Conservation (phyloP, 2,888 invertebrate species). For the Oeneis ivallda region DNA sequence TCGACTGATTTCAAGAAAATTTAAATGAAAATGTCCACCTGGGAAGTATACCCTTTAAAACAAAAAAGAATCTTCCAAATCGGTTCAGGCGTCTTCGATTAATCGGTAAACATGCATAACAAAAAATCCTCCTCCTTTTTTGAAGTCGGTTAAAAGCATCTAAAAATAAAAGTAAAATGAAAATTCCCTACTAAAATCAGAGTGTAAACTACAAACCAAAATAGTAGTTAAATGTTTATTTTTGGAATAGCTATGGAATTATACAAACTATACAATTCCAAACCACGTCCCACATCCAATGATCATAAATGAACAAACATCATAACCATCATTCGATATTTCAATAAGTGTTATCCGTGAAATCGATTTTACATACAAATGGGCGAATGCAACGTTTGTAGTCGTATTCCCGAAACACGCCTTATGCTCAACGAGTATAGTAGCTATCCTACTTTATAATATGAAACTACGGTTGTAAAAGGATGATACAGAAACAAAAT, state of each 20-base stretch:
- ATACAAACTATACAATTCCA: neutral
- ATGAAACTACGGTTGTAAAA: neutral
- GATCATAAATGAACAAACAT: conserved; percentile 16
- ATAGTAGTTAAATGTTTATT: neutral
- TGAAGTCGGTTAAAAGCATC: no score
- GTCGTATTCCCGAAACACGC: conserved; percentile 3
- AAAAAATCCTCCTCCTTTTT: no score
- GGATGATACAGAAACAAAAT: no score
- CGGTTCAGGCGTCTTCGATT: no score
- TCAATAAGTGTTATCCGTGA: conserved; percentile 37
- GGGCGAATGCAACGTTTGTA: conserved; percentile 23
- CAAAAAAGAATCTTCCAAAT: no score
- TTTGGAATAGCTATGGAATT: neutral
- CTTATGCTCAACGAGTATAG: neutral
- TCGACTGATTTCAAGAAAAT: no score
- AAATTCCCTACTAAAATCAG: neutral
- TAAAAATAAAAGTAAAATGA: no score
- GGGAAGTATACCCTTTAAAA: no score
- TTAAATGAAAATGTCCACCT: no score
- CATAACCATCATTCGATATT: conserved; percentile 27
- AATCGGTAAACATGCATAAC: no score
- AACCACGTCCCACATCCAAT: conserved; percentile 12
- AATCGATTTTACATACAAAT: conserved; percentile 35
- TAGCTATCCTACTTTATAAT: neutral
- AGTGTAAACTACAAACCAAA: neutral